Base-by-base conservation (phyloP, 2,888 invertebrate species). In the Heliconius aoede region DNA sequence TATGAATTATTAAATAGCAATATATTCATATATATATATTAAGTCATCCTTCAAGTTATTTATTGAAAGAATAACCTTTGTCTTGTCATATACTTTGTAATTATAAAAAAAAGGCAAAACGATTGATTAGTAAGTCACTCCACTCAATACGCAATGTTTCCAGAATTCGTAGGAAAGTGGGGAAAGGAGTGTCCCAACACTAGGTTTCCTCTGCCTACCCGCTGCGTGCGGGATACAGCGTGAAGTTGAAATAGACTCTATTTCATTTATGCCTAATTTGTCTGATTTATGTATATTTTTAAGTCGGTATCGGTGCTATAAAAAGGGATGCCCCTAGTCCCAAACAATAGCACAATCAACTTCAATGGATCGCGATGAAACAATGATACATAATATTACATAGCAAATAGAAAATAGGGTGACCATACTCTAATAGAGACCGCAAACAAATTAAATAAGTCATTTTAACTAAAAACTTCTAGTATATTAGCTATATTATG, bases 381-480 rank as follows among this genome's bases (percentile, higher is more conserved):
- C 65, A 65, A 65, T 65, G 65, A 65, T 65, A 40, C 65, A 36
- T 15, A 65, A n/a, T 36, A 64, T 32, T 36, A 36, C 36, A 36
- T 36, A 36, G 36, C 64, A 64, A 64, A 64, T 36, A 64, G 21
- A n/a, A n/a, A 24, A 64, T 5, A 64, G 64, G 64, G 64, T 64
- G 32, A 64, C 64, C 64, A 64, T 64, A 24, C 24, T 32, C 30
- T 13, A 32, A 32, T n/a, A 11, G 11, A 13, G 30, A 9, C 8
- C 11, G 11, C 21, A 2, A n/a, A n/a, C 30, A 62, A 28, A 11
- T 24, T 8, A 30, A 62, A 30, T n/a, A 58, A n/a, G 3, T 8
- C 32, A 32, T 1, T 64, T 64, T n/a, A n/a, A 64, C 4, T 32
- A 13, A 61, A 61, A 61, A 28, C 5, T 51, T 18, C 46, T 21